Base-by-base conservation (phyloP, 64 coral and sea anemone species). In the Dendronephthya gigantea region DNA sequence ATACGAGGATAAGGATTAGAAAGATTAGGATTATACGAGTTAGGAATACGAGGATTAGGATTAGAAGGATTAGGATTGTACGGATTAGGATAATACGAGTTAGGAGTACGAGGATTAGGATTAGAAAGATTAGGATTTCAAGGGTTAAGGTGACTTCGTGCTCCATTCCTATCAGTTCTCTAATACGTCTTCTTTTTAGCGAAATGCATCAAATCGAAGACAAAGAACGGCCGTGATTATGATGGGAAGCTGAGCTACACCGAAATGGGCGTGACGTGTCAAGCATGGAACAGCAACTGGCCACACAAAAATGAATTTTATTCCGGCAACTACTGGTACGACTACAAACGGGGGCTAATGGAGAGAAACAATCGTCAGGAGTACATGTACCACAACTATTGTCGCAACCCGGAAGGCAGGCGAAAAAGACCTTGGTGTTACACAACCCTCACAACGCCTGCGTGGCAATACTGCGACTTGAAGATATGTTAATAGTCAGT, bases 391-490 rank as follows among this genome's bases (percentile, higher is more conserved):
- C 95, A 98, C 84, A 98, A 91, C 81, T 93, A 98, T 56, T 98
- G 95, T 35, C 84, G 95, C 10, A 98, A 98, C 87, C 95, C 95
- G 23, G 35, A 83, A 28, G 95, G 95, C 6, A 87, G 51, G 55
- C 85, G 85, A 33, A 47, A 85, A 1, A 90, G 95, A 1, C 95
- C 95, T 0, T 98, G 95, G 95, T 98, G 95, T 48, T 98, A 93
- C 43, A 98, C 95, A 12, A 98, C 95, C 15, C 72, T 98, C 1
- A 93, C 89, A 29, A 93, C 82, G 34, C 89, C 89, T 9, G 82
- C 49, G 37, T 98, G 95, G 95, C 95, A 98, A 34, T 98, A 98
- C 28, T 98, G 95, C 88, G 91, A 98, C 62, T 90, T 98, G 51
- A 87, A 88, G 56, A 81, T 93, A 40, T 98, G 95, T 52, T 79